Evolutionary conservation across 2,113 vertebrate species (phyloP), one percentile per base, ranked within the genome.

Genomic region (Oophaga pumilio): DNA sequence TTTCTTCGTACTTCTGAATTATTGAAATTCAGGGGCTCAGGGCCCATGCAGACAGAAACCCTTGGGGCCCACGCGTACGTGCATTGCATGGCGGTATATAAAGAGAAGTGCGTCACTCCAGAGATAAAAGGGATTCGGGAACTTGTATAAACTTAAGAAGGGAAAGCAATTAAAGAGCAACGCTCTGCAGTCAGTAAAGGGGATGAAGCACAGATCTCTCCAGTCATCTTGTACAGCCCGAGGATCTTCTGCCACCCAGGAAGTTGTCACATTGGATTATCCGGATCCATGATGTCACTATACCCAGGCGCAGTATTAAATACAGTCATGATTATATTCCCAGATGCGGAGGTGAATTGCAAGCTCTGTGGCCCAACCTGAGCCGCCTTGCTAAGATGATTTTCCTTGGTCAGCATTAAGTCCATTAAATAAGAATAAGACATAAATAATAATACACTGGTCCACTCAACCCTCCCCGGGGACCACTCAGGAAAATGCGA

Each of bases 341-440:
- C 33, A 43, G 33, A 43, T 43, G 33, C 33, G 33, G 33, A 43
- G 33, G 3, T 76, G 33, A 50, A 87, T 64, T 82, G 79, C 15
- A n/a, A 87, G 79, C 86, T 52, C 69, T 74, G 28, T 64, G 57
- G 69, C 3, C 86, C 26, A 76, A 50, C 12, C 33, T 82, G 24
- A 49, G 53, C 69, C 68, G 33, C 78, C 57, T 76, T 76, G 78
- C 71, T 22, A 57, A 24, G 57, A 77, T 77, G 71, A 43, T 88
- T 80, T 88, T 53, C 87, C 87, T 88, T 84, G 71, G 66, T 88
- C 87, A 88, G 87, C 87, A 88, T 73, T 64, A 84, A 88, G 81
- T 88, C 87, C 87, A 88, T 88, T 88, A 88, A 88, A 88, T 88
- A 88, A 88, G 87, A 88, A 84, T 88, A 88, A 88, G 80, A 88